phyloP scores from a whole-genome alignment of 2,888 invertebrate genomes.

The Andrena flavipes region DNA sequence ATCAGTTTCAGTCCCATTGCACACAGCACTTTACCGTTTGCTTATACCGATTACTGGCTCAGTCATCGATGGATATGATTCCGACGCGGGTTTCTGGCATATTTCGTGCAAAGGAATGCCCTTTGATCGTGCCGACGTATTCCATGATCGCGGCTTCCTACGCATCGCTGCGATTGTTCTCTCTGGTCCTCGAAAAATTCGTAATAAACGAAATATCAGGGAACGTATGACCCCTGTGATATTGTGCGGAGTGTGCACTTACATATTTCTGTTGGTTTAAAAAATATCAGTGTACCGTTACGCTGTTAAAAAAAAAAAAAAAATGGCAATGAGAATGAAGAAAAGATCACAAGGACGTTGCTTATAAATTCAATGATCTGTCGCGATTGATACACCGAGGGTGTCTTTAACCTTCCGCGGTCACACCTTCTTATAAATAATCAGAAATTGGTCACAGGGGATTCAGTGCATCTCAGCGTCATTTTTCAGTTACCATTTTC shows the following conservation, averaged over 20 bases:
- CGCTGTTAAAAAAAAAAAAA: no score
- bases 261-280: slow-evolving; percentile 19
- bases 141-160: slow-evolving; percentile 60
- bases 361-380: neutral
- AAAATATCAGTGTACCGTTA: neutral
- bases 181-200: slow-evolving; percentile 38
- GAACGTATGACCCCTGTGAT: neutral
- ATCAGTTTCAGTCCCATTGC: neutral
- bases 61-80: slow-evolving; percentile 63
- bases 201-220: slow-evolving; percentile 39
- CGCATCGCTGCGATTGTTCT: slow-evolving; percentile 45
- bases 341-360: neutral
- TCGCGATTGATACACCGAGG: neutral
- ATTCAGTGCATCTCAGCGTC: no score
- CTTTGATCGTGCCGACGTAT: slow-evolving; percentile 78
- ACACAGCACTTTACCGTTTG: slow-evolving; percentile 3
- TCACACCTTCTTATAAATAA: no score
- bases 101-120: slow-evolving; percentile 76
- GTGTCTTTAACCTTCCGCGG: no score
- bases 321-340: neutral
- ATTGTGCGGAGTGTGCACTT: slow-evolving; percentile 15
- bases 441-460: no score
- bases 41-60: slow-evolving; percentile 44
- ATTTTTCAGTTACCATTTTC: no score
- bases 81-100: slow-evolving; percentile 64